Evolutionary conservation across 2,113 vertebrate species (phyloP).

Genomic region (Poicephalus gulielmi): DNA sequence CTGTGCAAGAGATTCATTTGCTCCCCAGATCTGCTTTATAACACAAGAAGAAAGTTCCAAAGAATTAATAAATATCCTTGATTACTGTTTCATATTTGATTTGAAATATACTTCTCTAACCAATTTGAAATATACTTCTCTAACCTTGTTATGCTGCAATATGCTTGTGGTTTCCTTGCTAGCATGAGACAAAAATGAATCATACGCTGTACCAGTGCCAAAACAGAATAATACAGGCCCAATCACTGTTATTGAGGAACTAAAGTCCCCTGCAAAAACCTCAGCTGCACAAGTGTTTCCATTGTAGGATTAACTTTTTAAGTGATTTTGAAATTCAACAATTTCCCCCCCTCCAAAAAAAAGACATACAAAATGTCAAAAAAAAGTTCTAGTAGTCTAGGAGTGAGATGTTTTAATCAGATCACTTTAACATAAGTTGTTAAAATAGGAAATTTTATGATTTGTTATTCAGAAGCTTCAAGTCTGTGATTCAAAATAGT

Average conservation of each 20-base stretch:
- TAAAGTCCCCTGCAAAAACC: neutral
- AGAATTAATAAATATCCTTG: neutral
- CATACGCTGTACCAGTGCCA: neutral
- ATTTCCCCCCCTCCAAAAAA: neutral
- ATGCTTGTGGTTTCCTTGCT: constrained; percentile 24
- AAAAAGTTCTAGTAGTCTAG: neutral
- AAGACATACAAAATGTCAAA: neutral
- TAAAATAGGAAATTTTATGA: neutral
- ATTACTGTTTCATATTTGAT: neutral
- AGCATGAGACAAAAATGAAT: constrained; percentile 50
- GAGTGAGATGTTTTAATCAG: neutral
- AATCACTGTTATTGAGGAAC: neutral
- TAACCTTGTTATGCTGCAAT: neutral
- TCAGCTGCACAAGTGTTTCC: neutral
- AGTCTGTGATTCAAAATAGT: neutral
- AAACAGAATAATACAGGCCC: neutral
- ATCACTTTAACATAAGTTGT: neutral
- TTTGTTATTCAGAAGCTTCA: neutral
- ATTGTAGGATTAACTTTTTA: neutral
- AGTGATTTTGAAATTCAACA: neutral
- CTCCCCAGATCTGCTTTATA: neutral
- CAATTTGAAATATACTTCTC: neutral
- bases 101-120: neutral
- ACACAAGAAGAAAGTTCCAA: neutral
- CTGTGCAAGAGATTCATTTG: neutral